Percentiles rank a stretch among this genome's conserved stretches.
Evolutionary conservation across 2,113 vertebrate species (phyloP).

Genomic region (Mandrillus leucophaeus): DNA sequence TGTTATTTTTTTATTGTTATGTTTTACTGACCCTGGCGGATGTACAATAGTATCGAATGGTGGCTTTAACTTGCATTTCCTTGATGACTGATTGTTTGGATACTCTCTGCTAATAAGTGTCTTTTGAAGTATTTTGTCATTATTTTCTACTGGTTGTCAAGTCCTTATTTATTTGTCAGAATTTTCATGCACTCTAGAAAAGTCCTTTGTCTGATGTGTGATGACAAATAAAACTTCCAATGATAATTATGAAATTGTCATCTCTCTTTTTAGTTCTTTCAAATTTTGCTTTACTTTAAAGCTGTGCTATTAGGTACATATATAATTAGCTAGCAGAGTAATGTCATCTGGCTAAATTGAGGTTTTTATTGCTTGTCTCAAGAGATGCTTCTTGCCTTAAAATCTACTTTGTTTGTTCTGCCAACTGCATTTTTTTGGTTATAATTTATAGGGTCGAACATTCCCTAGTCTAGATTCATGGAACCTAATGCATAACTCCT

Average conservation of each 20-base stretch:
- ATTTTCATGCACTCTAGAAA: not conserved
- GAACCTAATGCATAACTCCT: not conserved
- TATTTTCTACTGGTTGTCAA: not conserved
- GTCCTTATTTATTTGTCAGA: not conserved
- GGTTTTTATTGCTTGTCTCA: not conserved
- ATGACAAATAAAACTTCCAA: not conserved
- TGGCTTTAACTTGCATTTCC: not conserved
- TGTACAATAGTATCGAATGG: not conserved
- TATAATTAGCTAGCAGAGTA: not conserved
- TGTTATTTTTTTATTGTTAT: not conserved
- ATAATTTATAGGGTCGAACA: not conserved
- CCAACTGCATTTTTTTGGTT: not conserved
- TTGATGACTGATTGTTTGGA: not conserved
- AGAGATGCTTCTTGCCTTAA: not conserved
- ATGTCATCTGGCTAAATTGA: not conserved
- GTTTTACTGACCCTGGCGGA: not conserved
- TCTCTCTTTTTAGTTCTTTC: not conserved
- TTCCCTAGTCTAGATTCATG: rapidly evolving
- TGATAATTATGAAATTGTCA: not conserved
- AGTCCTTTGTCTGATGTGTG: not conserved
- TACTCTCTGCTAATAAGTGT: no score
- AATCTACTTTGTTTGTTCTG: not conserved
- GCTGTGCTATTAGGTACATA: not conserved
- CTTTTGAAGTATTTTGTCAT: not conserved
- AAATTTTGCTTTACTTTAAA: not conserved